Conservation (phyloP, 2,113 vertebrate species). For the Sitta europaea region DNA sequence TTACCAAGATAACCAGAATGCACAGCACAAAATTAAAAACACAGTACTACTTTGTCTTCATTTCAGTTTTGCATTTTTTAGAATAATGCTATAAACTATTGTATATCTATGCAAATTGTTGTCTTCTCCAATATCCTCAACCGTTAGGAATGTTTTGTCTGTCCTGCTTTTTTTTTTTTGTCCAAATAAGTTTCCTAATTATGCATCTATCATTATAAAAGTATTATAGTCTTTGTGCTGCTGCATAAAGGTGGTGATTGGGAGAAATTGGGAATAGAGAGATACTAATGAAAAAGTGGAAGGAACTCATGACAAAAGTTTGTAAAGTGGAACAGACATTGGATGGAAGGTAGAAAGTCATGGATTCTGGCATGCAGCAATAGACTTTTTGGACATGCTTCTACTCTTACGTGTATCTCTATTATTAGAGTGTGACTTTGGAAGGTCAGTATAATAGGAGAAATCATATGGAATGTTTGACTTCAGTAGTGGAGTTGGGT, state of each 20-base stretch:
- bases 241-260: background rate
- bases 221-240: background rate
- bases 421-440: background rate
- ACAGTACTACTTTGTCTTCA: background rate
- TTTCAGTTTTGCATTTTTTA: background rate
- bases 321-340: background rate
- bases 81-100: background rate
- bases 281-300: background rate
- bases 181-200: background rate
- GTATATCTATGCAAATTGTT: background rate
- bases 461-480: background rate
- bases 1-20: background rate
- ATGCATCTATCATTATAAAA: background rate
- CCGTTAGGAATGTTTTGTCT: background rate
- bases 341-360: background rate
- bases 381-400: background rate
- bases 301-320: background rate
- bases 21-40: background rate
- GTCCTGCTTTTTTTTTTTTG: background rate
- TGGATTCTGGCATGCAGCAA: background rate
- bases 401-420: background rate
- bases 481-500: background rate
- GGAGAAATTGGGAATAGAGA: background rate
- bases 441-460: background rate
- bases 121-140: background rate